Evolutionary conservation across 2,113 vertebrate genomes (phyloP).

Genomic region (Catharus bicknelli): DNA sequence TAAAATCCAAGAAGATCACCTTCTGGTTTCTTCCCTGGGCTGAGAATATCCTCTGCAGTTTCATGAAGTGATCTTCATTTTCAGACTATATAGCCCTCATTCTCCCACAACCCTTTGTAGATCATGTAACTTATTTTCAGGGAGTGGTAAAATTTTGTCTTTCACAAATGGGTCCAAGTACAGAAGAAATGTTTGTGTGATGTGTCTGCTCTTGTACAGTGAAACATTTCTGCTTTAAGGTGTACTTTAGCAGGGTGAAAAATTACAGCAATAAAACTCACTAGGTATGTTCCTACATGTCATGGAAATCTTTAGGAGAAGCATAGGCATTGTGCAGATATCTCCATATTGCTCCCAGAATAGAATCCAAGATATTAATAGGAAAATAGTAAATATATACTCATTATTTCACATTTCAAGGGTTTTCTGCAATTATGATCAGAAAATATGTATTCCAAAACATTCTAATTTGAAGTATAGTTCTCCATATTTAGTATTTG

Average conservation of each 20-base stretch:
- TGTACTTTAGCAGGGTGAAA: not conserved
- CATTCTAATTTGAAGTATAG: not conserved
- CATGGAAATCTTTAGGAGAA: not conserved
- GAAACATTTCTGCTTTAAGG: not conserved
- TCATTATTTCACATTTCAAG: not conserved
- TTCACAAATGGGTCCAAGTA: not conserved
- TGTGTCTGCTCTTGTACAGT: not conserved
- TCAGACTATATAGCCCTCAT: not conserved
- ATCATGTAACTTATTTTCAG: not conserved
- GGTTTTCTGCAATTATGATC: not conserved
- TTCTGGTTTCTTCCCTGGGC: not conserved
- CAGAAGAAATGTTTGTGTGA: not conserved
- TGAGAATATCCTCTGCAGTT: not conserved
- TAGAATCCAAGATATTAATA: not conserved
- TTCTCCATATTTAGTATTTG: not conserved
- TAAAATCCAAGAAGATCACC: not conserved
- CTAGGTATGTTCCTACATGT: not conserved
- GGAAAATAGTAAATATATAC: not conserved
- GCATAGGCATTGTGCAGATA: not conserved
- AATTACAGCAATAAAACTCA: not conserved
- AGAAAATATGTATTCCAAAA: not conserved
- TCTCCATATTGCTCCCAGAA: not conserved
- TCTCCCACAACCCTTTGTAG: not conserved
- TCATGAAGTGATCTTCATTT: not conserved
- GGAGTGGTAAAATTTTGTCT: not conserved